phyloP scores from a whole-genome alignment of 2,797 vertebrate genomes.

The Sebastiscus albofasciatus region DNA sequence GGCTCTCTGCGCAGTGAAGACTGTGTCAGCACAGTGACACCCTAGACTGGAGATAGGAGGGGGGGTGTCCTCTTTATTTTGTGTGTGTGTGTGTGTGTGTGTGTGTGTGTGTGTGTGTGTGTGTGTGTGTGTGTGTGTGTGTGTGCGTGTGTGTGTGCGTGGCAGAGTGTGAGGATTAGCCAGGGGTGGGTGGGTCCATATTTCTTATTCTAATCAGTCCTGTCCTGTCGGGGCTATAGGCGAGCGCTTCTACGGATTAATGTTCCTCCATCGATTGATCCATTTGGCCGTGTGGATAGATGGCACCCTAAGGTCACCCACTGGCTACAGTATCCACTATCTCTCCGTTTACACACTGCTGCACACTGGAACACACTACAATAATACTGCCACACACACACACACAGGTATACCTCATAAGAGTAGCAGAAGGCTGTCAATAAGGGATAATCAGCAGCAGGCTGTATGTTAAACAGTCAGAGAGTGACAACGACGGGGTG shows the following conservation, averaged over 20 bases:
- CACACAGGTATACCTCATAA: conserved; percentile 3
- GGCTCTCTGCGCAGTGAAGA: conserved; percentile 1
- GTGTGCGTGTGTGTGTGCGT: background rate
- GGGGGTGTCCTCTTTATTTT: background rate
- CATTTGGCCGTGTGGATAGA: conserved; percentile 61
- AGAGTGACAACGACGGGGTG: background rate
- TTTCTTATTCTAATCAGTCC: conserved; percentile 74
- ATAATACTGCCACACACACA: conserved; percentile 14
- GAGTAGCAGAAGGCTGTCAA: background rate
- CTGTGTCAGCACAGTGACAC: conserved; percentile 46
- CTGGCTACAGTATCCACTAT: conserved; percentile 8
- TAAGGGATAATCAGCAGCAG: background rate
- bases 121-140: background rate
- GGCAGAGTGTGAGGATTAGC: background rate
- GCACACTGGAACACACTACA: conserved; percentile 9
- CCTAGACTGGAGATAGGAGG: conserved; percentile 2
- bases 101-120: background rate
- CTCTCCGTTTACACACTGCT: conserved; percentile 22
- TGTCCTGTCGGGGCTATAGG: conserved; percentile 41
- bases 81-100: background rate
- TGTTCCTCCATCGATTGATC: conserved; percentile 67
- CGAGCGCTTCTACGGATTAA: conserved; percentile 59
- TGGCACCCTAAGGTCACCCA: conserved; percentile 45
- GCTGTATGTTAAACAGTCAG: background rate
- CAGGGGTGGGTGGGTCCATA: conserved; percentile 38